A percentile compares a stretch with the other conserved stretches of the same genome.
Conservation (phyloP, 2,797 vertebrate genomes). For the Ctenopoma multispine region DNA sequence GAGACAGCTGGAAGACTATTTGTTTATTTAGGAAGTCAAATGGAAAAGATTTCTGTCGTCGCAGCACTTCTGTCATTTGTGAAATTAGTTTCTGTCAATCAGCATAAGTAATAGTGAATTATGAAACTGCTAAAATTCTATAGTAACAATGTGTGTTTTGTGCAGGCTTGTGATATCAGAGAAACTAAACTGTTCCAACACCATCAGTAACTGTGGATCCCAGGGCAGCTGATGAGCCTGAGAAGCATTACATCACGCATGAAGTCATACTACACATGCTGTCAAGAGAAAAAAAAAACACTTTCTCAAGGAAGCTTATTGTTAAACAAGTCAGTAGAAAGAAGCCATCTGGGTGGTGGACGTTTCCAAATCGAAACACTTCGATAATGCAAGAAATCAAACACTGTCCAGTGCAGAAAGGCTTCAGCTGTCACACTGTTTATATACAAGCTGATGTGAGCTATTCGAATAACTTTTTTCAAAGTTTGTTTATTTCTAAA, state of each 20-base stretch:
- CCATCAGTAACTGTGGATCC: conserved; percentile 20
- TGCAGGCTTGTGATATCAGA: background rate
- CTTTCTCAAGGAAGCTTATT: conserved; percentile 8
- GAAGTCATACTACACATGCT: background rate
- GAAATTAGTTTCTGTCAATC: conserved; percentile 2
- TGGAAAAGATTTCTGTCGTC: conserved; percentile 9
- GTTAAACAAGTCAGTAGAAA: conserved; percentile 9
- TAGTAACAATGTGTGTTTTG: background rate
- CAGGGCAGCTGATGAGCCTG: conserved; percentile 3
- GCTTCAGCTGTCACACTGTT: conserved; percentile 18
- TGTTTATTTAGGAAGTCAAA: conserved; percentile 26
- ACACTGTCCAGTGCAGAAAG: conserved; percentile 2
- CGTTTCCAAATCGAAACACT: conserved; percentile 37
- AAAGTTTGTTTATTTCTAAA: no score
- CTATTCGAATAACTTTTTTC: background rate
- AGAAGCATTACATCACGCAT: conserved; percentile 24
- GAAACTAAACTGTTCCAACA: background rate
- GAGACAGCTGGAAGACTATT: background rate
- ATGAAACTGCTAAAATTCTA: background rate
- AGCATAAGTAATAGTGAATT: background rate
- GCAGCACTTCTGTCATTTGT: background rate
- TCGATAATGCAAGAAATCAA: conserved; percentile 18
- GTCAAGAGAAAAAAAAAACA: background rate
- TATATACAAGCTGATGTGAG: background rate
- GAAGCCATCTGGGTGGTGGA: conserved; percentile 25